Conservation (phyloP, 2,888 invertebrate species). For the Hyles lineata region DNA sequence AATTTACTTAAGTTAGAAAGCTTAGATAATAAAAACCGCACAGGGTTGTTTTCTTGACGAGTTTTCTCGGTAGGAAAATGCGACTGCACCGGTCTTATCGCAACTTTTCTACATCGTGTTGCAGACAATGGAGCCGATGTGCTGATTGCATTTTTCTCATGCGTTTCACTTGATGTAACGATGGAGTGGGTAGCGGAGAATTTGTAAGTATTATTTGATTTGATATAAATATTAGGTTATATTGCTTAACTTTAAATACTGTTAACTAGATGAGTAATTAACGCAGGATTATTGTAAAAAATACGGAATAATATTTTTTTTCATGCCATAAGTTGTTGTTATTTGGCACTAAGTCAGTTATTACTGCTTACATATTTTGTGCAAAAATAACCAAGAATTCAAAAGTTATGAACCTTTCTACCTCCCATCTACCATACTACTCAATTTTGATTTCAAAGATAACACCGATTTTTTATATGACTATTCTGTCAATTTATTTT, state of each 20-base stretch:
- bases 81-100: background rate
- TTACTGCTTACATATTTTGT: too few species aligned
- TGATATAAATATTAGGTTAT: background rate
- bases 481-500: too few species aligned
- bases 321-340: too few species aligned
- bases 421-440: too few species aligned
- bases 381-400: too few species aligned
- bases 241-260: too few species aligned
- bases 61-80: constrained; percentile 12
- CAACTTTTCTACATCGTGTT: background rate
- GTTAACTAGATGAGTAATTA: background rate
- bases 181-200: background rate
- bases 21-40: background rate
- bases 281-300: too few species aligned
- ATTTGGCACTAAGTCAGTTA: too few species aligned
- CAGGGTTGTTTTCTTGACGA: background rate
- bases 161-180: background rate
- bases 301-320: too few species aligned
- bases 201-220: background rate
- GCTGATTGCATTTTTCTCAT: background rate
- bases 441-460: too few species aligned
- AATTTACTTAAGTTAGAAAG: background rate
- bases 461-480: too few species aligned
- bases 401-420: too few species aligned
- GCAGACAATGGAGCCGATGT: constrained; percentile 1